phyloP scores from a whole-genome alignment of 2,888 invertebrate genomes.

The Drosophila austrosaltans region DNA sequence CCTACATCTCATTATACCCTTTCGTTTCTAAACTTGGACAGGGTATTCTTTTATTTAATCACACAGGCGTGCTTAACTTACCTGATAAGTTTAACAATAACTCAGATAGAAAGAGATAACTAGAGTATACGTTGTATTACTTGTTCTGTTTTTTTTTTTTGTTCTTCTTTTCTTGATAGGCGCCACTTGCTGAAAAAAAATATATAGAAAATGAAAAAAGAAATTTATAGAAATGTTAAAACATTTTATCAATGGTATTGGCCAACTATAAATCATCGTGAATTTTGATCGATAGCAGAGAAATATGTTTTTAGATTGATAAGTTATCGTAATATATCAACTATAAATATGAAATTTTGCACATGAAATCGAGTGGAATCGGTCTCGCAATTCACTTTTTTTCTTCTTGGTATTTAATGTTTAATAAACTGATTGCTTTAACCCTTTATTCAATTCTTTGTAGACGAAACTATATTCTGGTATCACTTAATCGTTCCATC shows the following conservation, averaged over 20 bases:
- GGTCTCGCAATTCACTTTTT: no score
- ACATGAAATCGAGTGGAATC: neutral
- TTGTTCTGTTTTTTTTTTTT: neutral
- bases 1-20: neutral
- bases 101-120: neutral
- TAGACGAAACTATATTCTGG: neutral
- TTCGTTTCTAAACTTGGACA: neutral
- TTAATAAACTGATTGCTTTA: no score
- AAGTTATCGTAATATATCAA: neutral
- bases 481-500: neutral
- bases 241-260: neutral
- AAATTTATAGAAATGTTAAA: neutral
- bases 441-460: neutral
- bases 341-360: neutral
- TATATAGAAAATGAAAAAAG: neutral
- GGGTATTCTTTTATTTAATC: conserved; percentile 3
- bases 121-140: neutral
- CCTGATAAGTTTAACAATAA: conserved; percentile 2
- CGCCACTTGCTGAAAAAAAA: neutral
- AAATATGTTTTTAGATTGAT: neutral
- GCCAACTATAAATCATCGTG: neutral
- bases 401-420: no score
- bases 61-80: neutral
- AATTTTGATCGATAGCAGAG: conserved; percentile 3
- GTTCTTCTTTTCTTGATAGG: neutral